phyloP scores from a whole-genome alignment of 1,140 invertebrate genomes.

The Lucilia sericata region DNA sequence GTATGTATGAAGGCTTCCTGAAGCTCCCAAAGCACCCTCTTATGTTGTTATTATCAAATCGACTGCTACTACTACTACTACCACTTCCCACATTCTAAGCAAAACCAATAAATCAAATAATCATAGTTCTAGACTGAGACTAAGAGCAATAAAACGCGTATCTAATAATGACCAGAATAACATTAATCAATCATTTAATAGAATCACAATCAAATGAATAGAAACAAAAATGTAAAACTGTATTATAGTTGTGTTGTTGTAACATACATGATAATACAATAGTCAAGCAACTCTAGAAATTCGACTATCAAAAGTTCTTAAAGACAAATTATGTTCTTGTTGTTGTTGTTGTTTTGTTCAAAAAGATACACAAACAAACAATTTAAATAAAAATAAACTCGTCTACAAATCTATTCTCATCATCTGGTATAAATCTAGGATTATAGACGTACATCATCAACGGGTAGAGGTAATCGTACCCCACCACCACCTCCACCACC shows the following conservation, averaged over 20 bases:
- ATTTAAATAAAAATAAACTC: constrained; percentile 46
- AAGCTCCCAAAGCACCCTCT: constrained; percentile 22
- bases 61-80: background rate
- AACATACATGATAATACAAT: constrained; percentile 49
- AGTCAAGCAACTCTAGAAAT: constrained; percentile 6
- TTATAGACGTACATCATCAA: constrained; percentile 63
- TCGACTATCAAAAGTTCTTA: constrained; percentile 18
- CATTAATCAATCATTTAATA: background rate
- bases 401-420: constrained; percentile 61
- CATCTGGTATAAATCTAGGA: constrained; percentile 65
- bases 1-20: constrained; percentile 7
- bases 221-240: constrained; percentile 47
- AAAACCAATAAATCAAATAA: background rate
- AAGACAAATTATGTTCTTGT: constrained; percentile 3
- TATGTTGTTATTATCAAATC: constrained; percentile 33
- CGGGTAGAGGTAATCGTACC: constrained; percentile 46
- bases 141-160: background rate
- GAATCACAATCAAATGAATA: constrained; percentile 20
- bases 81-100: background rate
- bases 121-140: background rate
- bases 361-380: constrained; percentile 53
- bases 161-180: background rate
- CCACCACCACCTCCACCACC: constrained; percentile 46
- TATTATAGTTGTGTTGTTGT: constrained; percentile 53
- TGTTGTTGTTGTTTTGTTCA: constrained; percentile 38